Evolutionary conservation across 2,888 invertebrate species (phyloP), one percentile per base, ranked within the genome.

Genomic region (Diachrysia chrysitis): DNA sequence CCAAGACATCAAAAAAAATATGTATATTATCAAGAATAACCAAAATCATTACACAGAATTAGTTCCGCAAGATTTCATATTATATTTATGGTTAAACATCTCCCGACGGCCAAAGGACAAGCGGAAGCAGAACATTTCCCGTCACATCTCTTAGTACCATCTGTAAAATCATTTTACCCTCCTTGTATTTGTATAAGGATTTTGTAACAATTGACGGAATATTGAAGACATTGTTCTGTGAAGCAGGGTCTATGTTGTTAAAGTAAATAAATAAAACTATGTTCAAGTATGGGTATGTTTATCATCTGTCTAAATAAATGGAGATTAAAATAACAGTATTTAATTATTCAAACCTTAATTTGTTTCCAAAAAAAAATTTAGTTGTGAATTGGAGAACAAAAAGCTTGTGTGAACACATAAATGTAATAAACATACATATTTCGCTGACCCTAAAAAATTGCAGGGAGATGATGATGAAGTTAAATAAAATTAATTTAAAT

Each of bases 91-190:
- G 55, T 37, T 19, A 56, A 61, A 66, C 46, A 51, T 69, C 21
- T 37, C 69, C 19, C 55, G 54, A 46, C 35, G 3, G 17, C 37
- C 63, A 9, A 19, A 51, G 59, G 66, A 63, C 54, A 55, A 42
- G 61, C 62, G 66, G 73, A 70, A 58, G 63, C 42, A 53, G 48
- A 60, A 56, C 56, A 73, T 64, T 60, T 48, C 59, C 59, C 21
- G 57, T 57, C 32, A 70, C 21, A 29, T 19, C 23, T n/a, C 10
- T 57, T 56, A 75, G 16, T n/a, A 51, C 55, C 46, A 63, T 55
- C 54, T 58, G 19, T 58, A 59, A 65, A 57, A 60, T 21, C 21
- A 51, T 51, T 51, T 25, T 58, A 35, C 35, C 68, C 58, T 46
- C 46, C 12, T 23, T 35, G 12, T 58, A 55, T 56, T 42, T 17